Conservation (phyloP, 2,797 vertebrate genomes). For the Xerus rutilus region DNA sequence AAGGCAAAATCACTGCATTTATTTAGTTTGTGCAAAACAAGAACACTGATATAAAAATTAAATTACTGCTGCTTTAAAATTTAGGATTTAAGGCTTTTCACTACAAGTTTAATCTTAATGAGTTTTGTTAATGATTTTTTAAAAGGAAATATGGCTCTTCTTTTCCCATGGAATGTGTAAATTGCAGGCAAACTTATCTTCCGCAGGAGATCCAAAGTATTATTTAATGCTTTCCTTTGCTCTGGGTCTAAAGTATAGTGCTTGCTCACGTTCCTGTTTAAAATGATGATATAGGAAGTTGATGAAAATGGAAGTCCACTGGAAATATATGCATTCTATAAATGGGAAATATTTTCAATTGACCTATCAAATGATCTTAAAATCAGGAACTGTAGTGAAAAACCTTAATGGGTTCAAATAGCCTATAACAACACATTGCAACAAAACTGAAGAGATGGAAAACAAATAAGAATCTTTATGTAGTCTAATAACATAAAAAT, state of each 20-base stretch:
- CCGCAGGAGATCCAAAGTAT: constrained; percentile 80
- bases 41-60: constrained; percentile 84
- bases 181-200: constrained; percentile 72
- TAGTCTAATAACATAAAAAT: constrained; percentile 86
- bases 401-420: constrained; percentile 87
- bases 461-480: constrained; percentile 80
- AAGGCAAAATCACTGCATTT: constrained; percentile 82
- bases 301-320: constrained; percentile 75
- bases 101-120: constrained; percentile 84
- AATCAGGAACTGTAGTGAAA: constrained; percentile 89
- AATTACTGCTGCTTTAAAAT: constrained; percentile 85
- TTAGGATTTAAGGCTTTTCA: constrained; percentile 89
- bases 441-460: constrained; percentile 83
- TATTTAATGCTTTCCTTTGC: constrained; percentile 84
- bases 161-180: constrained; percentile 86
- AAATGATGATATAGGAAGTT: constrained; percentile 77
- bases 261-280: constrained; percentile 81
- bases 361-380: constrained; percentile 71
- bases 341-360: constrained; percentile 79
- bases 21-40: constrained; percentile 85
- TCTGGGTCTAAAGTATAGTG: constrained; percentile 81
- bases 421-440: constrained; percentile 77
- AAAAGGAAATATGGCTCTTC: constrained; percentile 84
- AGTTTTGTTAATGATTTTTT: constrained; percentile 74
- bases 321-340: constrained; percentile 77